A percentile compares a stretch with the other conserved stretches of the same genome.
These are phyloP conservation scores for Aspidoscelis tigris DNA, from an alignment of 2,113 vertebrate species.

Conservation along the genomic window DNA sequence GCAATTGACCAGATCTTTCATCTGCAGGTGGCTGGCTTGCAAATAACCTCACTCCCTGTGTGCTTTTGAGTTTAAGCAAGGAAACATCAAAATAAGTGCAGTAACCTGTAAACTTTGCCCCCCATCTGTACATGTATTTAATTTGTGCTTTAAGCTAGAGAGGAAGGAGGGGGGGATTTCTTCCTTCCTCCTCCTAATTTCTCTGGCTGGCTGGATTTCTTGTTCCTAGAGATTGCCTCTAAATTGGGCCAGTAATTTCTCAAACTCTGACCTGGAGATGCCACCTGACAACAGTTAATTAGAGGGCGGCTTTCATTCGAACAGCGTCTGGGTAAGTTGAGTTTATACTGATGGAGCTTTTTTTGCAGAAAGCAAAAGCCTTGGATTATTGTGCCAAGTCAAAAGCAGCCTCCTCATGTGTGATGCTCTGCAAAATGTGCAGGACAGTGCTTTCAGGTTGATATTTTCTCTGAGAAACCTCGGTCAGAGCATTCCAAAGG, in stretches of 20 bases:
- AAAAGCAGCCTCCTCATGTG: neutral
- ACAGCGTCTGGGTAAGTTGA: neutral
- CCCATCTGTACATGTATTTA: conserved; percentile 32
- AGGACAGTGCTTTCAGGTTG: neutral
- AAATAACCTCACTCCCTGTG: neutral
- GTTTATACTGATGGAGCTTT: neutral
- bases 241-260: conserved; percentile 19
- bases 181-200: neutral
- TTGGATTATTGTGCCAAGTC: neutral
- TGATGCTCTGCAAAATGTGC: neutral
- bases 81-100: conserved; percentile 16
- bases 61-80: conserved; percentile 10
- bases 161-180: neutral
- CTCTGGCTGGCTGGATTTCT: conserved; percentile 21
- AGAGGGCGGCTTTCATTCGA: neutral
- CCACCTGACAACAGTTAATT: neutral
- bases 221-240: conserved; percentile 17
- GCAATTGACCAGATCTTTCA: conserved; percentile 1
- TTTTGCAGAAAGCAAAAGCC: neutral
- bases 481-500: neutral
- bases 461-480: neutral
- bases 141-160: neutral
- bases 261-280: conserved; percentile 6
- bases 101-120: conserved; percentile 24
- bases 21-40: conserved; percentile 4